Conservation (phyloP, 2,888 invertebrate genomes). For the Rosalia funebris region DNA sequence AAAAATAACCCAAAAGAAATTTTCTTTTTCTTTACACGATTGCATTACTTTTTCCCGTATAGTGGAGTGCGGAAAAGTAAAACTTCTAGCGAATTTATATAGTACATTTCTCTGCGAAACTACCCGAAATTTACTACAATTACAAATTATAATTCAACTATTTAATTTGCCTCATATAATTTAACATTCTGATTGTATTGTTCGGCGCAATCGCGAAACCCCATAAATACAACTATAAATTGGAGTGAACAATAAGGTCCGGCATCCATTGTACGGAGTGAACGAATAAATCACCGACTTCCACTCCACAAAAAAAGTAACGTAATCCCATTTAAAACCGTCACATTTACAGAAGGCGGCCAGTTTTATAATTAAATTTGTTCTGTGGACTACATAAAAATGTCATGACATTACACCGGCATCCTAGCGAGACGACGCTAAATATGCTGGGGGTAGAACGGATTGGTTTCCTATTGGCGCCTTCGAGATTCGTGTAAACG, state of each 20-base stretch:
- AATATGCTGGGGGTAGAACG: slow-evolving; percentile 9
- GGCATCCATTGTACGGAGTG: slow-evolving; percentile 19
- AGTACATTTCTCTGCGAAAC: no score
- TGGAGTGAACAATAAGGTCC: slow-evolving; percentile 25
- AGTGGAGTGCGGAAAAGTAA: no score
- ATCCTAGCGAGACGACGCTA: slow-evolving; percentile 34
- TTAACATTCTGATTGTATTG: slow-evolving; percentile 13
- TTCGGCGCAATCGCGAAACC: slow-evolving; percentile 13
- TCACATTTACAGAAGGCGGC: slow-evolving; percentile 45
- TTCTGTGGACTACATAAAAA: slow-evolving; percentile 49
- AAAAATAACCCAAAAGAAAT: no score
- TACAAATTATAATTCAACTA: slow-evolving; percentile 2
- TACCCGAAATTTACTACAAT: neutral
- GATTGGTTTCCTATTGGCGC: neutral
- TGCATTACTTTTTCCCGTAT: no score
- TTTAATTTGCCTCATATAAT: slow-evolving; percentile 16
- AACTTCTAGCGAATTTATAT: no score
- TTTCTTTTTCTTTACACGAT: no score
- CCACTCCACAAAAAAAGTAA: slow-evolving; percentile 32
- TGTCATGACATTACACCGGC: slow-evolving; percentile 52
- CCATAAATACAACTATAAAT: slow-evolving; percentile 28
- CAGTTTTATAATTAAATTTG: slow-evolving; percentile 50
- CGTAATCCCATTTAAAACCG: slow-evolving; percentile 44
- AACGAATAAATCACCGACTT: slow-evolving; percentile 31
- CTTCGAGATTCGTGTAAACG: no score